Conservation (phyloP, 1,140 invertebrate species). For the Heterodera schachtii region DNA sequence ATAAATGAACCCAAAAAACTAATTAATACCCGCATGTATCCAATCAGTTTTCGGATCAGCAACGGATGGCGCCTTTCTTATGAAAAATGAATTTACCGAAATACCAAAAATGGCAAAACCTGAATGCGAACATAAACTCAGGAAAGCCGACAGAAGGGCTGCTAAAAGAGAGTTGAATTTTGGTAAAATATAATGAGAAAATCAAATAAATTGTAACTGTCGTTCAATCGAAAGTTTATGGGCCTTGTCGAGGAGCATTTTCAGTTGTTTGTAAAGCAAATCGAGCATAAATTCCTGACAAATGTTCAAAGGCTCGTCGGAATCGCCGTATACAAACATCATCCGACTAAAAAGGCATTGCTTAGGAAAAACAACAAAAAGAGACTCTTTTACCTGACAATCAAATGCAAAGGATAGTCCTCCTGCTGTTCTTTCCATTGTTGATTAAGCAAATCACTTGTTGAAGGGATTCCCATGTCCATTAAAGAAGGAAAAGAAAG, state of each 20-base stretch:
- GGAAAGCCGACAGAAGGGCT: slow-evolving; percentile 23
- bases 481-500: not conserved
- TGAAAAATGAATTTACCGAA: slow-evolving; percentile 8
- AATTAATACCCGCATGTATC: slow-evolving; percentile 18
- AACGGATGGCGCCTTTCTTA: slow-evolving; percentile 31
- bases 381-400: not conserved
- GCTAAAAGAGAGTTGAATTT: slow-evolving; percentile 24
- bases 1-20: not conserved
- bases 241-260: slow-evolving; percentile 30
- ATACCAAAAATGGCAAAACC: slow-evolving; percentile 2
- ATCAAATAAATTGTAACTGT: slow-evolving; percentile 3
- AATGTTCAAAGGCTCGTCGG: slow-evolving; percentile 15
- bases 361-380: not conserved
- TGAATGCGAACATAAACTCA: slow-evolving; percentile 24
- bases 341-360: slow-evolving; percentile 6
- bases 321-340: slow-evolving; percentile 45
- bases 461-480: slow-evolving; percentile 5
- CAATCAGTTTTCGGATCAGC: slow-evolving; percentile 26
- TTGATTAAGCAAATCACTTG: not conserved
- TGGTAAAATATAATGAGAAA: slow-evolving; percentile 17
- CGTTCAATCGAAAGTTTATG: slow-evolving; percentile 5
- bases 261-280: slow-evolving; percentile 28
- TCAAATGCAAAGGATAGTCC: slow-evolving; percentile 6
- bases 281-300: slow-evolving; percentile 35
- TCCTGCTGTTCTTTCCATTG: not conserved